Evolutionary conservation across 2,113 vertebrate species (phyloP).

Genomic region (Myrmecophaga tridactyla): DNA sequence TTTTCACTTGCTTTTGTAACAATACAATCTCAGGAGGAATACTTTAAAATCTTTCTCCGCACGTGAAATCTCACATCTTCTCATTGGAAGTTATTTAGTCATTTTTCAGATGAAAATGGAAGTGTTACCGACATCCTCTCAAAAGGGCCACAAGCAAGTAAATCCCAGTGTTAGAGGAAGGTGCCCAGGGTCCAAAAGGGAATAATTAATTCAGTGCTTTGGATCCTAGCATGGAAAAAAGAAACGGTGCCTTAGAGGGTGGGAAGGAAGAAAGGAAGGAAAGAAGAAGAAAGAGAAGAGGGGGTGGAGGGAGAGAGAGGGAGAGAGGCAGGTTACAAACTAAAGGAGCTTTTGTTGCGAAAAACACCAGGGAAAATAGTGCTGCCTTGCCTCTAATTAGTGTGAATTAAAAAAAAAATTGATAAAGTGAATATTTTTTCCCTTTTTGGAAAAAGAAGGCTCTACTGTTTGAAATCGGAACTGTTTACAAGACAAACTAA

Average conservation of each 20-base stretch:
- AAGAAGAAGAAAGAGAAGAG: not conserved
- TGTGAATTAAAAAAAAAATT: conserved; percentile 3
- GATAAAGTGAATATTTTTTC: not conserved
- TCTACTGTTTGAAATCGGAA: conserved; percentile 24
- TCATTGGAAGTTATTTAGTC: not conserved
- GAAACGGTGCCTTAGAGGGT: not conserved
- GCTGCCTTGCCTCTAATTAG: conserved; percentile 55
- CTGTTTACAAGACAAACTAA: conserved; percentile 68
- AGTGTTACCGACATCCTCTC: not conserved
- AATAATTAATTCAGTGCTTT: not conserved
- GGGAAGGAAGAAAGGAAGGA: not conserved
- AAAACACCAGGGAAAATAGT: not conserved
- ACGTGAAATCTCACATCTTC: not conserved
- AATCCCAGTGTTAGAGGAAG: not conserved
- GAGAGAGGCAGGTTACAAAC: not conserved
- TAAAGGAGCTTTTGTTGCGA: not conserved
- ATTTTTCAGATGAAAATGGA: conserved; percentile 30
- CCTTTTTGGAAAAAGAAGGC: conserved; percentile 33
- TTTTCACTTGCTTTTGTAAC: not conserved
- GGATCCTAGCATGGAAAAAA: not conserved
- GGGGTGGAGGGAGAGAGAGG: not conserved
- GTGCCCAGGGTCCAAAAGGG: not conserved
- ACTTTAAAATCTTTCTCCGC: not conserved
- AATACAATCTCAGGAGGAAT: not conserved
- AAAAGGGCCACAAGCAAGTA: not conserved